These are phyloP conservation scores for Sminthopsis crassicaudata DNA, from an alignment of 2,113 vertebrate genomes.

Conservation along the genomic window DNA sequence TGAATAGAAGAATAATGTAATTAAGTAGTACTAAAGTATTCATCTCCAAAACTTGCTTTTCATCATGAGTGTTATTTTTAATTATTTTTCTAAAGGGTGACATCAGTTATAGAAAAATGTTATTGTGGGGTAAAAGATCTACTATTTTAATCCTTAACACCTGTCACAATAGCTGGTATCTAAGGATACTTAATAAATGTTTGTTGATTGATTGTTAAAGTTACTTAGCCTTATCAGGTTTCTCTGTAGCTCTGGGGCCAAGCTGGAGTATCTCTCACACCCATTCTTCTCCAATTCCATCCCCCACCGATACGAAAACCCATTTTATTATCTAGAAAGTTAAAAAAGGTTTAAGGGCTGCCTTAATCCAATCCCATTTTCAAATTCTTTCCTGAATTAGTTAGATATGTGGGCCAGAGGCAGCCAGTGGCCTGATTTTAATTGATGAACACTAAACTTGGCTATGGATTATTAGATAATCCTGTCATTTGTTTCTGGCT, in stretches of 20 bases:
- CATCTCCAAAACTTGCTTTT: conserved; percentile 32
- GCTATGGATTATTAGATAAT: background rate
- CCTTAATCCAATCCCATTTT: conserved; percentile 28
- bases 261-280: background rate
- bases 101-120: conserved; percentile 40
- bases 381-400: conserved; percentile 22
- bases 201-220: background rate
- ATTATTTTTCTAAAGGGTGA: conserved; percentile 31
- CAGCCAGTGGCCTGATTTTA: background rate
- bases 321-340: background rate
- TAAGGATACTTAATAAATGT: background rate
- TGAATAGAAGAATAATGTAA: background rate
- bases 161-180: background rate
- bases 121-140: background rate
- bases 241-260: background rate
- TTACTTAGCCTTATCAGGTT: background rate
- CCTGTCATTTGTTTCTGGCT: background rate
- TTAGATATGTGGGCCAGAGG: background rate
- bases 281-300: background rate
- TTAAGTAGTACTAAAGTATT: conserved; percentile 6
- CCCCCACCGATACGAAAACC: background rate
- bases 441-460: background rate
- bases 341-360: background rate
- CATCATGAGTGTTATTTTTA: background rate
- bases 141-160: background rate